Evolutionary conservation across 2,113 vertebrate genomes (phyloP).

Genomic region (Ploceus nigricollis): DNA sequence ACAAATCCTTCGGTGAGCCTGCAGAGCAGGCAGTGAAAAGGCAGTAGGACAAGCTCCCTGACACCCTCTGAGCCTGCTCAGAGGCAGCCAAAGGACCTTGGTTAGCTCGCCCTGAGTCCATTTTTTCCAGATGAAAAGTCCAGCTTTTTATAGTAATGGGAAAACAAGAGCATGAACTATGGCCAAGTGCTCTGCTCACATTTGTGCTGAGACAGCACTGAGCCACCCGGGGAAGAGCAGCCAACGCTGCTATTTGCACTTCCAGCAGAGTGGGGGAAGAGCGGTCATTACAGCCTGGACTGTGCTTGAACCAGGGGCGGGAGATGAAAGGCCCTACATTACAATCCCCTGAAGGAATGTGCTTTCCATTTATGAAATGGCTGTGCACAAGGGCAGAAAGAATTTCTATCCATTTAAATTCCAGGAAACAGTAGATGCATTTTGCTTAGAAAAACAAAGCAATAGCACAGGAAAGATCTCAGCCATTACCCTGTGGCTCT

Average conservation of each 20-base stretch:
- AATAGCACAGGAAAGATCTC: background rate
- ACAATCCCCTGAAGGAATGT: constrained; percentile 32
- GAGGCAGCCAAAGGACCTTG: background rate
- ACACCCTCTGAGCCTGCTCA: background rate
- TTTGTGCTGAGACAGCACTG: background rate
- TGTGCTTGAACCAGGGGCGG: constrained; percentile 14
- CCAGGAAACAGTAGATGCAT: constrained; percentile 33
- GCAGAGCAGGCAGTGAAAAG: background rate
- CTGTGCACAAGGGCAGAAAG: constrained; percentile 36
- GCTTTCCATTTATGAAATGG: constrained; percentile 35
- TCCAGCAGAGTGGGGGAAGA: background rate
- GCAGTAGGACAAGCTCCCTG: background rate
- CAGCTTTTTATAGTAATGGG: background rate
- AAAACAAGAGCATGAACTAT: background rate
- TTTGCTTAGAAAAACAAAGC: constrained; percentile 49
- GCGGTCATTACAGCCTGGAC: background rate
- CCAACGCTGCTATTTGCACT: background rate
- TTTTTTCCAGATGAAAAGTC: too few relatives aligned
- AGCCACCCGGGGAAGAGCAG: background rate
- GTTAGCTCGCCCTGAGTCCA: background rate
- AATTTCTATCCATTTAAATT: constrained; percentile 48
- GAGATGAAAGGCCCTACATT: constrained; percentile 42
- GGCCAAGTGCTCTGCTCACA: background rate
- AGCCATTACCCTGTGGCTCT: background rate
- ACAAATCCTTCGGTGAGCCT: background rate